Percentiles rank a stretch among this genome's conserved stretches.
These are phyloP conservation scores for Mycteria americana DNA, from an alignment of 2,797 vertebrate genomes.

Conservation along the genomic window DNA sequence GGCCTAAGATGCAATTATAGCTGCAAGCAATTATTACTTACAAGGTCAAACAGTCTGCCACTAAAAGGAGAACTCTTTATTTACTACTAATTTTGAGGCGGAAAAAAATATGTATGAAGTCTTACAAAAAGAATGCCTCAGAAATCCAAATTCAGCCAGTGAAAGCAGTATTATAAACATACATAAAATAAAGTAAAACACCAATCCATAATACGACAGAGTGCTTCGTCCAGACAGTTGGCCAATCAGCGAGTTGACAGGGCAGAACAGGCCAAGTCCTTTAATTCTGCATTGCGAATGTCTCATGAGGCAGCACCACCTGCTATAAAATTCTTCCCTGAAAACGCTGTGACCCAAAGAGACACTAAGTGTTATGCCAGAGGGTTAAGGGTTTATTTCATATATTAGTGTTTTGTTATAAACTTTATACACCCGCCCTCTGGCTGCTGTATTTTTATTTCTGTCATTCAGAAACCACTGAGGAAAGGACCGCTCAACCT, in stretches of 20 bases:
- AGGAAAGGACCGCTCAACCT: neutral
- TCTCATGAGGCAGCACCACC: constrained; percentile 48
- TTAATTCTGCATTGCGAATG: constrained; percentile 2
- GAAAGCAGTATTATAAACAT: neutral
- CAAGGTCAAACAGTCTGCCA: constrained; percentile 23
- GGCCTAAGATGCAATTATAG: neutral
- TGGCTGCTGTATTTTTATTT: constrained; percentile 44
- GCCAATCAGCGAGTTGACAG: constrained; percentile 52
- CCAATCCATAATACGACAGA: constrained; percentile 11
- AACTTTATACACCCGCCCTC: constrained; percentile 25
- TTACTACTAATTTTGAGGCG: neutral
- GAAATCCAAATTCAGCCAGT: neutral
- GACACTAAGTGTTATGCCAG: neutral
- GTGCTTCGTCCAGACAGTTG: constrained; percentile 32
- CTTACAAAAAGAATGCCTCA: neutral
- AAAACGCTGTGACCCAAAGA: constrained; percentile 42
- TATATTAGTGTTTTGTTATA: constrained; percentile 11
- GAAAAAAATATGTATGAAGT: neutral
- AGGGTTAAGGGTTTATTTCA: constrained; percentile 29
- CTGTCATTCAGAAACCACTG: neutral
- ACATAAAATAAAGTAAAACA: constrained; percentile 21
- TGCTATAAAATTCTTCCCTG: constrained; percentile 44
- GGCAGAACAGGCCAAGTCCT: constrained; percentile 48
- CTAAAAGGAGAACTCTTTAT: neutral
- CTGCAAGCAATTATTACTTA: constrained; percentile 3